Percentiles rank a stretch among this genome's conserved stretches.
phyloP scores from a whole-genome alignment of 2,888 invertebrate species.

The Yponomeuta sedellus region DNA sequence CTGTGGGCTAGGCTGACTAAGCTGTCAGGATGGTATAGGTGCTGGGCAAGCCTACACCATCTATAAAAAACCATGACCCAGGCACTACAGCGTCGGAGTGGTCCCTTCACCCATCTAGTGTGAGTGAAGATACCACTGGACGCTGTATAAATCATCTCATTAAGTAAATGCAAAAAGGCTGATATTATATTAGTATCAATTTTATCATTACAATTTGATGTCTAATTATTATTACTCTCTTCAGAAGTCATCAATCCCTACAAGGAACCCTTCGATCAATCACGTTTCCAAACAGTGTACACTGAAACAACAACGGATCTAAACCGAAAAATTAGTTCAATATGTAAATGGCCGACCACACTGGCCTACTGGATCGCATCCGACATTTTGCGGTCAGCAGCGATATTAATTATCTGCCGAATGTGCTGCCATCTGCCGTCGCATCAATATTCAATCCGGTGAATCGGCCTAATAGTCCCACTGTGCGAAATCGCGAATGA shows the following conservation, averaged over 20 bases:
- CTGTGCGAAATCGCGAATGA: conserved; percentile 11
- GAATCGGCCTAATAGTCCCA: conserved; percentile 40
- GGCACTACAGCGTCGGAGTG: too few relatives aligned
- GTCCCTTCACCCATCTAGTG: too few relatives aligned
- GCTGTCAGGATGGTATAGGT: too few relatives aligned
- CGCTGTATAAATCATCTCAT: too few relatives aligned
- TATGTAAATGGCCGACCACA: conserved; percentile 40
- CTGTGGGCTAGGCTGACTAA: too few relatives aligned
- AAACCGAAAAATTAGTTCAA: conserved; percentile 20
- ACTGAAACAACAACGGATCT: conserved; percentile 5
- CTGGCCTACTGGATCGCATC: conserved; percentile 34
- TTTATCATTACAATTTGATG: too few relatives aligned
- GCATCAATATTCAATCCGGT: conserved; percentile 67
- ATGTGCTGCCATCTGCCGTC: conserved; percentile 64
- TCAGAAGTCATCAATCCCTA: neutral
- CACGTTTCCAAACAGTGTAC: neutral
- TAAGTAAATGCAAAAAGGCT: too few relatives aligned
- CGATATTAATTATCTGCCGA: conserved; percentile 69
- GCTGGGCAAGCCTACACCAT: too few relatives aligned
- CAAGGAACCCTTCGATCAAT: neutral
- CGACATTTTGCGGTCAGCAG: conserved; percentile 36
- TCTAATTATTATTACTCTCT: neutral
- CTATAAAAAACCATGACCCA: too few relatives aligned
- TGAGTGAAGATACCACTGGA: too few relatives aligned
- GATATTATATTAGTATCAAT: too few relatives aligned